Base-by-base conservation (phyloP, 2,888 invertebrate species). In the Athalia rosae region DNA sequence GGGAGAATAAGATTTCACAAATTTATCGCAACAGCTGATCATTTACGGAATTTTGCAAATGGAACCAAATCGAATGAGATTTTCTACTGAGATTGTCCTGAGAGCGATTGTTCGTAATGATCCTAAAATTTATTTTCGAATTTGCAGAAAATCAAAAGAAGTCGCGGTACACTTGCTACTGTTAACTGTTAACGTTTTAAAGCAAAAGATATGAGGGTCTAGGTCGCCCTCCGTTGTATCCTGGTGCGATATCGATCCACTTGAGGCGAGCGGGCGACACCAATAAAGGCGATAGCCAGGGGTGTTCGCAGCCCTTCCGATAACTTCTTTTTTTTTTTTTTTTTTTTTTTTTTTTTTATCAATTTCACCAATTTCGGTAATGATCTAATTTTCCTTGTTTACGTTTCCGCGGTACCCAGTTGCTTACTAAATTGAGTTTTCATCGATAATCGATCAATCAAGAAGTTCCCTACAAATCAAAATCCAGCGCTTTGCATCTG, bases 201-300 rank as follows among this genome's bases (percentile, higher is more conserved):
- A 28, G 9, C 0, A 28, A 67, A 67, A 67, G 50, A 67, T n/a
- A n/a, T 58, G 11, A 56, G 6, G 71, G 58, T 71, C 71, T 71
- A 43, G 71, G 71, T 58, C 71, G 48, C n/a, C 43, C 15, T 48
- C 74, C 6, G 28, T 41, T 61, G 15, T 58, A 13, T 62, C 48
- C 74, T 50, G 74, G 61, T 71, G 61, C 41, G 74, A 7, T 74
- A 74, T 74, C 74, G 74, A 74, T 74, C 61, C 61, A 6, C 8
- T 3, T 11, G 41, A 58, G 15, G 43, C 74, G 61, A 74, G 61
- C n/a, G 62, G 41, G 61, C 61, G 59, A 71, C 67, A 53, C 58
- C 50, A 71, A 71, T 71, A 71, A 71, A 74, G 74, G 48, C 61
- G 62, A 74, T 74, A 74, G 74, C 15, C 28, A 28, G 43, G 59